Evolutionary conservation across 2,888 invertebrate species (phyloP), one percentile per base, ranked within the genome.

Genomic region (Acrocyrtus sp.): DNA sequence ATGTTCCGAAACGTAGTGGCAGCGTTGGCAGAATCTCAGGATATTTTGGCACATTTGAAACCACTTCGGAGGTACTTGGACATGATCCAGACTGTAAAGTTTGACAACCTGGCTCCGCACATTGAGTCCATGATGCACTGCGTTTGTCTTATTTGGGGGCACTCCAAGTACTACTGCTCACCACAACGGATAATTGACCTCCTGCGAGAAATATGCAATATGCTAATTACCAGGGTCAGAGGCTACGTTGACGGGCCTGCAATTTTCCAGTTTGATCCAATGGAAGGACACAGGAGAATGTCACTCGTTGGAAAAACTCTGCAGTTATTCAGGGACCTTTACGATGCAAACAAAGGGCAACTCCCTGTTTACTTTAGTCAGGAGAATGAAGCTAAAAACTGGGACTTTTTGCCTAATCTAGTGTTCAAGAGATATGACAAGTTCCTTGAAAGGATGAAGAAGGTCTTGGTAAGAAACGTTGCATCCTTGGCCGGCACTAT

Each of bases 251-350:
- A 96, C 83, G 95, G 96, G 0, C 90, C 92, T 3, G 94, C 96
- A 1, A 89, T 97, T 73, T 97, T 98, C 83, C 96, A 96, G 83
- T 95, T 95, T 79, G 96, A 97, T 81, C 92, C 96, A 45, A 95
- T 96, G 83, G 96, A 97, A 86, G 80, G 78, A 8, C 76, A 79
- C 19, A 66, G 72, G 12, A 77, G 75, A 56, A 43, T 74, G 0
- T 45, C 61, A 2, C 47, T 56, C 3, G 74, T 70, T 34, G 75
- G 77, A 5, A 58, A 68, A 24, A 66, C 73, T 4, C 73, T 81
- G 1, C 72, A 78, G 41, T 68, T 69, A 17, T 80, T 80, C 48
- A 45, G 89, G 51, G 85, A 84, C 48, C 87, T 90, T 3, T 93
- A 91, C 82, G 90, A 90, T 79, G 88, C 89, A 80, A 92, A 90